Percentiles rank a stretch among this genome's conserved stretches.
Conservation (phyloP, 2,888 invertebrate species). For the Norana najaformis region DNA sequence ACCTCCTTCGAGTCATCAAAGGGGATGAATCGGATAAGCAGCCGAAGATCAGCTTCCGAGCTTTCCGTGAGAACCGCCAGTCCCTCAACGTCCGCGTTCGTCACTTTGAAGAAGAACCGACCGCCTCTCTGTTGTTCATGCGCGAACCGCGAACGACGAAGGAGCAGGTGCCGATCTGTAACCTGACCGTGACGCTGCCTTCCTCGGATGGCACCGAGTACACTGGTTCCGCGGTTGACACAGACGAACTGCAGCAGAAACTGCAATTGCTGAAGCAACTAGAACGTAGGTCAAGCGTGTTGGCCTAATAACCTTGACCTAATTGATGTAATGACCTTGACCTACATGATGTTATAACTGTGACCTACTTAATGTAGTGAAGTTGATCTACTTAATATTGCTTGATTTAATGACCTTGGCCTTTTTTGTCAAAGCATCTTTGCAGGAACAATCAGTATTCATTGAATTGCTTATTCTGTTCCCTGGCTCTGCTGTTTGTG, state of each 20-base stretch:
- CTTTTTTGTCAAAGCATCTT: too few relatives aligned
- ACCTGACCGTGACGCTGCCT: constrained; percentile 81
- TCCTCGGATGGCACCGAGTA: background rate
- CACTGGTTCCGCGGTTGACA: constrained; percentile 22
- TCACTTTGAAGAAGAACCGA: constrained; percentile 77
- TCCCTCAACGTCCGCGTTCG: constrained; percentile 93
- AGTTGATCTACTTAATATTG: too few relatives aligned
- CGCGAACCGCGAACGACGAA: constrained; percentile 85
- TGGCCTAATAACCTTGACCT: background rate
- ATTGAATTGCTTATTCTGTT: too few relatives aligned
- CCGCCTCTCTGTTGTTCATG: constrained; percentile 94
- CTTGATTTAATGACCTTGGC: background rate
- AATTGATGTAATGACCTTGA: background rate
- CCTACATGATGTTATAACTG: too few relatives aligned
- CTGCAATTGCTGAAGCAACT: constrained; percentile 34
- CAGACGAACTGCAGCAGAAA: constrained; percentile 35
- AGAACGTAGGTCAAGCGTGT: constrained; percentile 24
- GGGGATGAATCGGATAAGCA: constrained; percentile 80
- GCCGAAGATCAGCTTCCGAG: constrained; percentile 87
- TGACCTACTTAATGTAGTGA: background rate
- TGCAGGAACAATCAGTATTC: background rate
- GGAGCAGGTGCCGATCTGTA: constrained; percentile 87
- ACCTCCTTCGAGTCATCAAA: constrained; percentile 88
- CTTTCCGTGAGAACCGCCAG: constrained; percentile 94
- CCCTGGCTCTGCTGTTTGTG: background rate